Conservation (phyloP, 2,113 vertebrate genomes). For the Fukomys damarensis region DNA sequence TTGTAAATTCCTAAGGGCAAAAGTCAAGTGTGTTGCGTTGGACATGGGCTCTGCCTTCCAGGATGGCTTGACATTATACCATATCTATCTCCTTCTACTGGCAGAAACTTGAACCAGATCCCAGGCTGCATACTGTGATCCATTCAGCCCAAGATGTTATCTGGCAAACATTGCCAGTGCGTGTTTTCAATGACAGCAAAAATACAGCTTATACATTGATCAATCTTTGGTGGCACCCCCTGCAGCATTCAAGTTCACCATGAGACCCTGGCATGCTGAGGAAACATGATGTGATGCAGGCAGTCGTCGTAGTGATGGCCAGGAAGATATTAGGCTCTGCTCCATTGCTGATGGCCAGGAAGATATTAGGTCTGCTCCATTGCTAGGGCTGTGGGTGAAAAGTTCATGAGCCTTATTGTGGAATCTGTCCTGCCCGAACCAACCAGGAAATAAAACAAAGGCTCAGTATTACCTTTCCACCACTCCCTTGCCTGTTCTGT, state of each 20-base stretch:
- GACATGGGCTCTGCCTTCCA: neutral
- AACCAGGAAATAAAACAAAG: neutral
- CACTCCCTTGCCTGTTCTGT: neutral
- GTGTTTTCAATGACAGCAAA: constrained; percentile 7
- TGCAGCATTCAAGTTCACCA: constrained; percentile 12
- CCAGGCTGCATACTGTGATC: neutral
- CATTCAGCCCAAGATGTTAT: neutral
- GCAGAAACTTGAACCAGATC: neutral
- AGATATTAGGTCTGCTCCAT: neutral
- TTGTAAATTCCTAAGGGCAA: neutral
- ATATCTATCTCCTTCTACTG: neutral
- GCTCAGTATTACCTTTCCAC: neutral
- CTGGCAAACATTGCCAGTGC: neutral
- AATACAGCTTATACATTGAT: neutral
- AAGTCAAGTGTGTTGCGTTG: neutral
- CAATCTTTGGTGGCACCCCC: neutral
- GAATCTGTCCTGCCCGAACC: neutral
- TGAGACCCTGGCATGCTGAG: neutral
- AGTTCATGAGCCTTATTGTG: neutral
- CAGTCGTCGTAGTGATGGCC: neutral
- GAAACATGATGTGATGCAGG: neutral
- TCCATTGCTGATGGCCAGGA: neutral
- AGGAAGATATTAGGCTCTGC: neutral
- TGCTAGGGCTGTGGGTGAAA: neutral
- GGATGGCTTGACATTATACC: neutral